phyloP scores from a whole-genome alignment of 1,140 invertebrate genomes.

The Cataglyphis hispanica region DNA sequence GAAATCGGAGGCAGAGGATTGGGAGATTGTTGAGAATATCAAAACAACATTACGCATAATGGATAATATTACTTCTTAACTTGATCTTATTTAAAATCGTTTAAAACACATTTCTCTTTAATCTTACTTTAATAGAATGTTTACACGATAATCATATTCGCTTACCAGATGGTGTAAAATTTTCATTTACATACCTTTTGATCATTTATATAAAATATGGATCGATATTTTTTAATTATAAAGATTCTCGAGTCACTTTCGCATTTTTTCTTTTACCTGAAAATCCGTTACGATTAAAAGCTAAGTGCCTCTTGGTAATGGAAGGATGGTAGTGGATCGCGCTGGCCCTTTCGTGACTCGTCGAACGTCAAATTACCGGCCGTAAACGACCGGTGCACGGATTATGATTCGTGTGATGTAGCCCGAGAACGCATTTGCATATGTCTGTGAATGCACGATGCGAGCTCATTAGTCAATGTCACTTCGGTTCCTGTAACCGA shows the following conservation, averaged over 20 bases:
- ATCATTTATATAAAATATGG: neutral
- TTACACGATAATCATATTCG: neutral
- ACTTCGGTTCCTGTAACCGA: constrained; percentile 5
- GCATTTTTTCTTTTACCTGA: neutral
- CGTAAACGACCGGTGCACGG: constrained; percentile 53
- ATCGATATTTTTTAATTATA: constrained; percentile 20
- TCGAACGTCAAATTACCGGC: constrained; percentile 58
- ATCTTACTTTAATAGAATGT: neutral
- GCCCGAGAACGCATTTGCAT: constrained; percentile 46
- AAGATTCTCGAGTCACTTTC: neutral
- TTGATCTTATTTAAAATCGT: constrained; percentile 4
- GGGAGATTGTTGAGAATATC: neutral
- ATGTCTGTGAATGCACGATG: constrained; percentile 40
- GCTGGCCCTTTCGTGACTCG: constrained; percentile 42
- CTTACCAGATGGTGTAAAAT: too few species aligned
- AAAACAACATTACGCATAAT: constrained; percentile 8
- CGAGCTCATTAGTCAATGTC: constrained; percentile 64
- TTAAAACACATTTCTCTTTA: neutral
- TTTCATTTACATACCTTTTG: neutral
- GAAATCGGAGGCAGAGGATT: neutral
- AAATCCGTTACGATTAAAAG: constrained; percentile 32
- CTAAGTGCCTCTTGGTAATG: constrained; percentile 2
- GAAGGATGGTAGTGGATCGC: neutral
- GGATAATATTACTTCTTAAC: neutral
- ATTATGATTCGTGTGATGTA: constrained; percentile 35